Conservation (phyloP, 2,113 vertebrate species). For the Nesogale talazaci region DNA sequence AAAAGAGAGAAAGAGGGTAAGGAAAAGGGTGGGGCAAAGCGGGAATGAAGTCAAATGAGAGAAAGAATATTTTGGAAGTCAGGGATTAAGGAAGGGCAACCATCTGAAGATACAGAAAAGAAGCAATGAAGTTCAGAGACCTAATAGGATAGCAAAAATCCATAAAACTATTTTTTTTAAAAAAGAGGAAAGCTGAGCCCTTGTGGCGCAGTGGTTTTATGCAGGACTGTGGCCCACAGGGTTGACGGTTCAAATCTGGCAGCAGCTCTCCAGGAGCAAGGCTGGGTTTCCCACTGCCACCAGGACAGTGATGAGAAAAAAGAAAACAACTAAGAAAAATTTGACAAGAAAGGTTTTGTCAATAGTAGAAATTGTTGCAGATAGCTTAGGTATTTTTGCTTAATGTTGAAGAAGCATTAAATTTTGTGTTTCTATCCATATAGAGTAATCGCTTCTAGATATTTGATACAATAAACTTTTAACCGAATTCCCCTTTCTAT, state of each 20-base stretch:
- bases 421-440: background rate
- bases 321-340: too few relatives aligned
- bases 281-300: too few relatives aligned
- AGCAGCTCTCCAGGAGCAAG: too few relatives aligned
- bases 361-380: background rate
- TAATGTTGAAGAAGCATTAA: background rate
- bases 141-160: background rate
- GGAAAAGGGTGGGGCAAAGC: too few relatives aligned
- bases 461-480: conserved; percentile 16
- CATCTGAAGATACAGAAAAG: background rate
- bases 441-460: background rate
- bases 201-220: too few relatives aligned
- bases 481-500: background rate
- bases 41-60: background rate
- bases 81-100: background rate
- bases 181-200: too few relatives aligned
- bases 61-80: background rate
- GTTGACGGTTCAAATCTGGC: too few relatives aligned
- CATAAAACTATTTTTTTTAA: background rate
- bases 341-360: background rate
- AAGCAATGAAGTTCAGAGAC: background rate
- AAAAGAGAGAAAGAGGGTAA: background rate
- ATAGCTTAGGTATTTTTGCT: background rate
- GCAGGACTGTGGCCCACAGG: too few relatives aligned
- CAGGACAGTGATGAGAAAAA: too few relatives aligned